Evolutionary conservation across 2,113 vertebrate species (phyloP), one percentile per base, ranked within the genome.

Genomic region (Ranitomeya imitator): DNA sequence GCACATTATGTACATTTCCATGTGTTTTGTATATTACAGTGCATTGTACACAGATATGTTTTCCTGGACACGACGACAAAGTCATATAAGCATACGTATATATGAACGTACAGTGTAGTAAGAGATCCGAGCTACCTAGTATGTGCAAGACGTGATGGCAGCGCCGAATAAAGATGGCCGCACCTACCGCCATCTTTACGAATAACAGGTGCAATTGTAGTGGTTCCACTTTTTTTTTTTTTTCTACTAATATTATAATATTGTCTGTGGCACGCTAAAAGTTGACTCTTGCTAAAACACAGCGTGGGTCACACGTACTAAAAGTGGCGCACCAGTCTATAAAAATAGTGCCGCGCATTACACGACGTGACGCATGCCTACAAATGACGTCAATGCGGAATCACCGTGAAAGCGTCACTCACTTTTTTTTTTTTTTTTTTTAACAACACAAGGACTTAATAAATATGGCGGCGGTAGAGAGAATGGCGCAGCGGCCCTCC

Each of bases 11-110:
- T 79, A 79, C 77, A 79, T 55, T 55, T n/a, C 4, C 45, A 78
- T 55, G 52, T 78, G 76, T 23, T 55, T n/a, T 79, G 54, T 57
- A 57, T 57, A 79, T 79, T 79, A 79, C 51, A 79, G 21, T 57
- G 52, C 77, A 55, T 54, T 79, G 77, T 57, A 57, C 12, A 55
- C 12, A 23, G 12, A 26, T 13, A 21, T 54, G 4, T n/a, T 21
- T 79, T 11, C 76, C 21, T 13, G 19, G 19, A 78, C 45, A 79
- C 52, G 57, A 57, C 18, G 65, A 76, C 31, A n/a, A 21, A 79
- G 4, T 23, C 21, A 15, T 26, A 31, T 31, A 31, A 31, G 26
- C 26, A 31, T 31, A n/a, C n/a, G n/a, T n/a, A 67, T 23, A 51
- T 16, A 51, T 31, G 12, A 55, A 79, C 54, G 57, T 26, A 55